Evolutionary conservation across 2,888 invertebrate species (phyloP).

Genomic region (Anoplius nigerrimus): DNA sequence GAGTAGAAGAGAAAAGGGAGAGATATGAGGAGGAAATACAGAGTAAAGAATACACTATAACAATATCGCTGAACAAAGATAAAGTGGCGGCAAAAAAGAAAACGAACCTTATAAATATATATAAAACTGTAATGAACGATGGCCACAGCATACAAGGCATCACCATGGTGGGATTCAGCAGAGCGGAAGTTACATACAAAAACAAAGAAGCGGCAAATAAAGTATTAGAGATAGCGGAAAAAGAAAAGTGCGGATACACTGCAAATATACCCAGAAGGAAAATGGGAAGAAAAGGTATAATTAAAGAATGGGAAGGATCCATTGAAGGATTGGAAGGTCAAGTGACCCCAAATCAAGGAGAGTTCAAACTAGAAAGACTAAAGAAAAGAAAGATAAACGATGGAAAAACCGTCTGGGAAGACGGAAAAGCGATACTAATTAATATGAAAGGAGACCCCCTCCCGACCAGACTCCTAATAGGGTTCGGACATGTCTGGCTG

Average conservation of each 20-base stretch:
- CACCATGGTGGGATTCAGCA: conserved; percentile 4
- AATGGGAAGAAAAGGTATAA: neutral
- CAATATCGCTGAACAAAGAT: no score
- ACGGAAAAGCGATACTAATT: neutral
- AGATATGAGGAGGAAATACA: no score
- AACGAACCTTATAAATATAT: no score
- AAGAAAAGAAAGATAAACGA: neutral
- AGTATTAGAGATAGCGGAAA: neutral
- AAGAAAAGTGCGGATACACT: neutral
- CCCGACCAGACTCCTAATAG: conserved; percentile 10
- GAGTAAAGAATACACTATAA: no score
- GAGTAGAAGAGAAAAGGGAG: no score
- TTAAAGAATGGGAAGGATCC: conserved; percentile 6
- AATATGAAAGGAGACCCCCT: conserved; percentile 1
- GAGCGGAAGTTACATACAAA: conserved; percentile 1
- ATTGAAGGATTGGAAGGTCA: conserved; percentile 1
- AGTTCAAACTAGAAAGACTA: neutral
- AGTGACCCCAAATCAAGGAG: neutral
- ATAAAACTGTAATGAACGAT: no score
- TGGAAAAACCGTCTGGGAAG: neutral
- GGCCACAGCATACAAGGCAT: neutral
- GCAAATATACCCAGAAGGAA: conserved; percentile 1
- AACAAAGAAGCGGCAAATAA: neutral
- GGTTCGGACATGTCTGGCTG: conserved; percentile 15
- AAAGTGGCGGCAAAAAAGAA: no score